Conservation (phyloP, 2,888 invertebrate species). For the Margaritifera margaritifera region DNA sequence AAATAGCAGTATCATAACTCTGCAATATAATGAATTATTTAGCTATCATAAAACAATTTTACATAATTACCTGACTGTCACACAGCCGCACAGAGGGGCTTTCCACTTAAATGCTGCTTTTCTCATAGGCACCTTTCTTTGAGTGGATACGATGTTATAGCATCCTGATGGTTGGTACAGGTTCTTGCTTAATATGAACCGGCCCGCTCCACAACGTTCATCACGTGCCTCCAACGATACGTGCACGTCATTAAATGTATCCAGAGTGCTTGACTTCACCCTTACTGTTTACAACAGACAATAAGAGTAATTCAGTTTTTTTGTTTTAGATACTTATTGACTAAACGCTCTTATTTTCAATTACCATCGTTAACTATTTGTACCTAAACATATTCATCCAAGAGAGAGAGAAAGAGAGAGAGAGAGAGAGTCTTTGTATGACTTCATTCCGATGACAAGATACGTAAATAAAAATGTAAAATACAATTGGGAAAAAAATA, state of each 20-base stretch:
- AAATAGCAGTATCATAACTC: too few relatives aligned
- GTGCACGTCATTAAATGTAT: constrained; percentile 34
- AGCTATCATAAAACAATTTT: background rate
- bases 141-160: constrained; percentile 30
- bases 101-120: constrained; percentile 28
- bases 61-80: constrained; percentile 26
- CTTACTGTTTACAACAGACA: constrained; percentile 21
- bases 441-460: too few relatives aligned
- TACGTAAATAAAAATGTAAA: too few relatives aligned
- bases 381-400: too few relatives aligned
- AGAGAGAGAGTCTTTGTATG: too few relatives aligned
- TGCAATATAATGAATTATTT: too few relatives aligned
- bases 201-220: constrained; percentile 25
- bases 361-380: too few relatives aligned
- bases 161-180: constrained; percentile 31
- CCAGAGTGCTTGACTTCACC: constrained; percentile 23
- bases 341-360: too few relatives aligned
- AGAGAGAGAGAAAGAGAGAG: too few relatives aligned
- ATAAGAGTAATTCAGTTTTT: too few relatives aligned
- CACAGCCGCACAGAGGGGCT: constrained; percentile 36
- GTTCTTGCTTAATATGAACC: constrained; percentile 13
- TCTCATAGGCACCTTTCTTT: constrained; percentile 37
- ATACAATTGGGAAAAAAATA: too few relatives aligned
- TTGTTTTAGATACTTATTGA: too few relatives aligned
- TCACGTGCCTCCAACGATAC: constrained; percentile 23